phyloP scores from a whole-genome alignment of 2,888 invertebrate genomes.

The Hypomecis atomaria region DNA sequence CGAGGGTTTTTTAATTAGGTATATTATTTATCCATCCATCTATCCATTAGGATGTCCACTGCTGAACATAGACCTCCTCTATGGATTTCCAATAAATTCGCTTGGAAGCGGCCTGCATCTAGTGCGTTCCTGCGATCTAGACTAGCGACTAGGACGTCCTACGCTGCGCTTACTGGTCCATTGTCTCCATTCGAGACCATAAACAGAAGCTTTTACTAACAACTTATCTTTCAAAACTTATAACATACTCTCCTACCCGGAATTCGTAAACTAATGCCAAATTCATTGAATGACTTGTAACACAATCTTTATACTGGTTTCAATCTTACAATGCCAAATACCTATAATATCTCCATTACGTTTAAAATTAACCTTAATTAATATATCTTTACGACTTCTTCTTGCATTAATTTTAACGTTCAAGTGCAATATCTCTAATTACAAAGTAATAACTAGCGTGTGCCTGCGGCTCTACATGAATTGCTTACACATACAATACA shows the following conservation, averaged over 20 bases:
- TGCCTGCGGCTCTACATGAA: not conserved
- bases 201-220: no score
- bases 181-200: no score
- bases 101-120: no score
- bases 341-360: conserved; percentile 14
- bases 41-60: no score
- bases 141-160: no score
- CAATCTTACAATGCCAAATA: conserved; percentile 6
- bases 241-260: conserved; percentile 1
- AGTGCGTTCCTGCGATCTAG: no score
- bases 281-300: conserved; percentile 1
- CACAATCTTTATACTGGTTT: not conserved
- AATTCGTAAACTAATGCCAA: not conserved
- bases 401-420: conserved; percentile 17
- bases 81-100: no score
- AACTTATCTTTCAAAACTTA: not conserved
- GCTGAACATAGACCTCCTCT: no score
- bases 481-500: not conserved
- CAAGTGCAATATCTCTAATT: conserved; percentile 22
- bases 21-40: no score
- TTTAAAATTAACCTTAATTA: conserved; percentile 29
- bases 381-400: conserved; percentile 24
- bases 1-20: no score
- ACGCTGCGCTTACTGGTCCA: no score
- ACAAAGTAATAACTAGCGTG: conserved; percentile 9